Evolutionary conservation across 2,113 vertebrate genomes (phyloP).

Genomic region (Alethe diademata): DNA sequence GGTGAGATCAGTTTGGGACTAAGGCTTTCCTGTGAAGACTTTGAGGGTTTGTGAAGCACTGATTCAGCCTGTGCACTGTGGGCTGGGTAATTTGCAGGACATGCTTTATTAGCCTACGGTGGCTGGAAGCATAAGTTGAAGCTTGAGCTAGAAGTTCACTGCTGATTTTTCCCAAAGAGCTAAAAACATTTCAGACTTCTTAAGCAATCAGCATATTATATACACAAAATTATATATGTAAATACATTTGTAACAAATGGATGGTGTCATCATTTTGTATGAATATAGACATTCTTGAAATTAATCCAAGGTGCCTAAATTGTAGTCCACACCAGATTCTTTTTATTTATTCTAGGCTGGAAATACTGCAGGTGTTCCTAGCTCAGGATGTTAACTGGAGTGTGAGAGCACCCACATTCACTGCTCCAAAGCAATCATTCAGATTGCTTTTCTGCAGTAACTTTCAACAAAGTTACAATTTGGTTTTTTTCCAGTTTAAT

Average conservation of each 20-base stretch:
- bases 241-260: not conserved
- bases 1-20: not conserved
- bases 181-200: not conserved
- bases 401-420: not conserved
- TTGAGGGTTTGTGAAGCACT: not conserved
- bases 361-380: not conserved
- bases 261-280: not conserved
- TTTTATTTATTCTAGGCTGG: not conserved
- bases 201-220: not conserved
- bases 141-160: not conserved
- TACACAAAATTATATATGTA: not conserved
- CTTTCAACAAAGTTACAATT: not conserved
- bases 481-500: not conserved
- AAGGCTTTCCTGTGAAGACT: not conserved
- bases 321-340: not conserved
- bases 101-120: not conserved
- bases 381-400: rapidly evolving
- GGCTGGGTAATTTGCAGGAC: not conserved
- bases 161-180: not conserved
- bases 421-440: not conserved
- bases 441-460: not conserved
- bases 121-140: not conserved
- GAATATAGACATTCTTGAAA: not conserved
- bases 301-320: not conserved
- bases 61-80: not conserved